Base-by-base conservation (phyloP, 2,888 invertebrate genomes). In the Deroplatys truncata region DNA sequence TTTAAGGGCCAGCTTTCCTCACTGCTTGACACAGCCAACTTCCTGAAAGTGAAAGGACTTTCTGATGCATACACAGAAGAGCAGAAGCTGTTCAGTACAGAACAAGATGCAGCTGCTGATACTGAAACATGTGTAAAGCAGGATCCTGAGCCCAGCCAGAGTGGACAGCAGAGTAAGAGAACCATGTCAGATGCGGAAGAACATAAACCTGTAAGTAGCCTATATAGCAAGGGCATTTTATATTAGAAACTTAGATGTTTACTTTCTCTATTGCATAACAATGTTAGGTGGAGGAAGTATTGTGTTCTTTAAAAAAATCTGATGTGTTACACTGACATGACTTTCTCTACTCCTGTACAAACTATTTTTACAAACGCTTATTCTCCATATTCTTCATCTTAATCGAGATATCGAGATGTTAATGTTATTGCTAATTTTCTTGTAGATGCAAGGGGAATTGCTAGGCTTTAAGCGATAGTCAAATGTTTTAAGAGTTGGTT, bases 11-110 rank as follows among this genome's bases (percentile, higher is more conserved):
- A 88, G 7, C 84, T 90, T 15, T 29, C 84, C 13, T 85, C 88
- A 29, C 83, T 90, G 29, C 56, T 90, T 25, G 90, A 90, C 5
- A 85, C 88, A 31, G 90, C 90, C 5, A 85, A 88, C 8, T 84
- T 31, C 8, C 83, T 90, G 88, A 90, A 90, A 83, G 83, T 90
- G 7, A 56, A 49, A 16, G 90, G 90, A 5, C 85, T 90, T 20
- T 90, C 90, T n/a, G 90, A 90, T 20, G 84, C 85, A n/a, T 56
- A 82, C n/a, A 43, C 56, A 9, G 84, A 90, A 49, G 15, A n/a
- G 28, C 10, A 49, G n/a, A 82, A 25, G 28, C 9, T 82, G 82
- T 9, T n/a, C 10, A 82, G 0, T n/a, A n/a, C 82, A 82, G 4
- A 82, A 82, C 25, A 82, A 82, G 82, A 82, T n/a, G 15, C 25